These are phyloP conservation scores for Phalacrocorax aristotelis DNA, from an alignment of 2,113 vertebrate species.

Conservation along the genomic window DNA sequence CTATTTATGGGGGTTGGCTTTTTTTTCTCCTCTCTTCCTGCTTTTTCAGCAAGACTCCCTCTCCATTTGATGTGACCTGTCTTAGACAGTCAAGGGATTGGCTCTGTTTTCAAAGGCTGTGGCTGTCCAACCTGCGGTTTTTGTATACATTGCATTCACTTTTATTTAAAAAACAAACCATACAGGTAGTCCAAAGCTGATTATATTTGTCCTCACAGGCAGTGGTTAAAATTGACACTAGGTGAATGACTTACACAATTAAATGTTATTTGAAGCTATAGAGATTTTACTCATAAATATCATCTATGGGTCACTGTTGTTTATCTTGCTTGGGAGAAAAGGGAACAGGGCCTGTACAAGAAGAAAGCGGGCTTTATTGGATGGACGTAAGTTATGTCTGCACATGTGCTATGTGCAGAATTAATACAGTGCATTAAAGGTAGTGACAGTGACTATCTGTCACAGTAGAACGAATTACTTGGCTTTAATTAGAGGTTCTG, in stretches of 20 bases:
- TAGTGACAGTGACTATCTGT: slow-evolving; percentile 10
- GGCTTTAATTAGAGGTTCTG: slow-evolving; percentile 35
- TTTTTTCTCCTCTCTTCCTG: too few relatives aligned
- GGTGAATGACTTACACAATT: not conserved
- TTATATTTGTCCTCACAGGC: not conserved
- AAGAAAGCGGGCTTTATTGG: not conserved
- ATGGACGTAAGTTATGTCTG: not conserved
- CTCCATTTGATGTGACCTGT: fast-evolving
- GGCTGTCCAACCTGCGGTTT: not conserved
- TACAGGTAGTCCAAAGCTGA: not conserved
- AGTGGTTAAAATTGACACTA: not conserved
- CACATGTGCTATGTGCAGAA: not conserved
- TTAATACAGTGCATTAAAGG: slow-evolving; percentile 6
- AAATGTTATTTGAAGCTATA: not conserved
- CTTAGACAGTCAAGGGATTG: not conserved
- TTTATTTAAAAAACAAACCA: not conserved
- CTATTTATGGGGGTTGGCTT: not conserved
- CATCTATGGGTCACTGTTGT: not conserved
- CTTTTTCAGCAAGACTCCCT: not conserved
- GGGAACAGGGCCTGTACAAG: not conserved
- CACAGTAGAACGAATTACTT: slow-evolving; percentile 46
- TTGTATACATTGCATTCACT: not conserved
- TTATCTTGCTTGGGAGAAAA: slow-evolving; percentile 33
- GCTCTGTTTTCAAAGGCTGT: fast-evolving
- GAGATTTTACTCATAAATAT: not conserved